Evolutionary conservation across 1,140 invertebrate genomes (phyloP).

Genomic region (Oedothorax gibbosus): DNA sequence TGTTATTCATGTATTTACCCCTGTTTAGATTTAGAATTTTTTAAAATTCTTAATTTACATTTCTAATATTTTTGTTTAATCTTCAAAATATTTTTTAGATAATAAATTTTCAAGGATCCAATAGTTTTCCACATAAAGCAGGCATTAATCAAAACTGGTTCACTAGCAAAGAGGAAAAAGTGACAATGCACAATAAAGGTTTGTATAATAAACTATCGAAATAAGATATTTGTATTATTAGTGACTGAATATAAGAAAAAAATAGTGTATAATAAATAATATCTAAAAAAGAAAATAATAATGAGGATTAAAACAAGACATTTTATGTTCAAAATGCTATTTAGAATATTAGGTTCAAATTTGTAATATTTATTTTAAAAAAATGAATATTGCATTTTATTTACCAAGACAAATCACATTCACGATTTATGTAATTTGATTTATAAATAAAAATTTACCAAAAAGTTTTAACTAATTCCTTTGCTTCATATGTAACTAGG

Average conservation of each 20-base stretch:
- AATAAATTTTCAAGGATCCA: constrained; percentile 34
- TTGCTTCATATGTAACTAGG: constrained; percentile 61
- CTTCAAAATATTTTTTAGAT: constrained; percentile 21
- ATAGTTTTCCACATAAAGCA: constrained; percentile 28
- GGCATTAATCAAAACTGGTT: constrained; percentile 69
- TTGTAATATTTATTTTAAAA: background rate
- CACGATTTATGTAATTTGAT: too few relatives aligned
- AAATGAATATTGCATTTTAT: too few relatives aligned
- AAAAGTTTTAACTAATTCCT: background rate
- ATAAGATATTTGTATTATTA: too few relatives aligned
- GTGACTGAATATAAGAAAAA: too few relatives aligned
- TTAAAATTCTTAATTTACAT: background rate
- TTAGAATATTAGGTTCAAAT: background rate
- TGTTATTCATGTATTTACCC: background rate
- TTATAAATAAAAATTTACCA: background rate
- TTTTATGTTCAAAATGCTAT: background rate
- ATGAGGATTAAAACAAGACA: too few relatives aligned
- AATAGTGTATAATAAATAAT: background rate
- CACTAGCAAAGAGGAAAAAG: constrained; percentile 70
- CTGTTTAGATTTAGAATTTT: background rate
- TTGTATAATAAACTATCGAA: background rate
- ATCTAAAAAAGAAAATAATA: too few relatives aligned
- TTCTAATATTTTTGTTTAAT: background rate
- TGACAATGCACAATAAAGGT: constrained; percentile 68
- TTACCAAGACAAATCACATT: too few relatives aligned